Evolutionary conservation across 2,113 vertebrate species (phyloP), one percentile per base, ranked within the genome.

Genomic region (Pongo pygmaeus): DNA sequence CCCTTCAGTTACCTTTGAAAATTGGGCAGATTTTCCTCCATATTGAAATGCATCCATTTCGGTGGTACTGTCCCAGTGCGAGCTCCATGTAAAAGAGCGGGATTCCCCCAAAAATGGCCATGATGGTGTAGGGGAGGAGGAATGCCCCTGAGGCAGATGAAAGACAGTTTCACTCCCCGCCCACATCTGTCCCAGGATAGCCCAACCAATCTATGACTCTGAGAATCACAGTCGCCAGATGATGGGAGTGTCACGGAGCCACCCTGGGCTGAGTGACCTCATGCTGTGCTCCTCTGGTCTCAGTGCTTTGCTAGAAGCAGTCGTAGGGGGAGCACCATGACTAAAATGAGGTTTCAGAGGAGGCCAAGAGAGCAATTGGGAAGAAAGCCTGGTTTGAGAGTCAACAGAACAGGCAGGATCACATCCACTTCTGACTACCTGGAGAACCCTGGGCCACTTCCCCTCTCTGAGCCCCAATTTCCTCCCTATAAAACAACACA

Each of bases 71-170:
- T 30, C 99, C 99, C 72, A 99, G 98, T 0, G 99, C 99, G 55
- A 99, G 99, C 98, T 99, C 99, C 99, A 99, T 99, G 97, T 99
- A 99, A 98, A 99, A 99, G 67, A 99, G 99, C 0, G 99, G 99
- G 89, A 99, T 99, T 0, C 99, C 99, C 69, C 99, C 99, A 1
- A 99, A 99, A 94, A 99, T 98, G 11, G 99, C 99, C 99, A 99
- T 99, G 98, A 99, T 98, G 92, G 99, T 98, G 97, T 99, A 99
- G 88, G 99, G 99, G 72, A 99, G 99, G 91, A 99, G 99, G 97
- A 99, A 99, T 0, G 99, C 99, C 81, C 99, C 99, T 99, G 99
- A 80, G 97, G 92, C 30, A 96, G 92, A 98, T 52, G 9, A 97
- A 96, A 91, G 88, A 96, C 55, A 69, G 8, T 72, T 85, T 95